phyloP scores from a whole-genome alignment of 2,888 invertebrate species.

The Arctia plantaginis region DNA sequence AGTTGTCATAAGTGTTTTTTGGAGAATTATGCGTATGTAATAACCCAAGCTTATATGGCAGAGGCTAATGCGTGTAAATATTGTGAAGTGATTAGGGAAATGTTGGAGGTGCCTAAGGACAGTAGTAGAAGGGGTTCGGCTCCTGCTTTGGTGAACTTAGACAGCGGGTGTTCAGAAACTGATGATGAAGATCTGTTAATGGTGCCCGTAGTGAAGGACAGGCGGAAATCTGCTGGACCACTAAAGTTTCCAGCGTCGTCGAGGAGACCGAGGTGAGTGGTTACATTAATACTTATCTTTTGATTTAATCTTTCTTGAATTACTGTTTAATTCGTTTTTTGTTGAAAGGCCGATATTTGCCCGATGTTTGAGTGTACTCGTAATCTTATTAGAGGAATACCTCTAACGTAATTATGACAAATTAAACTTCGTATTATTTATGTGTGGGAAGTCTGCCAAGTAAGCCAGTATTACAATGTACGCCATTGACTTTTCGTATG shows the following conservation, averaged over 20 bases:
- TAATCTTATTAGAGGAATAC: not conserved
- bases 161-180: slow-evolving; percentile 78
- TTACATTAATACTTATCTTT: not conserved
- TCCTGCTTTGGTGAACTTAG: slow-evolving; percentile 83
- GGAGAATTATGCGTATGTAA: slow-evolving; percentile 81
- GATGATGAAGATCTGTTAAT: slow-evolving; percentile 79
- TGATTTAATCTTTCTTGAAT: not conserved
- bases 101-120: slow-evolving; percentile 76
- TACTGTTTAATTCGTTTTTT: too few species aligned
- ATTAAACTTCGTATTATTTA: not conserved
- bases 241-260: slow-evolving; percentile 76
- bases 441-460: not conserved
- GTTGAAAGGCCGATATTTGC: not conserved
- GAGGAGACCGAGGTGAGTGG: slow-evolving; percentile 77
- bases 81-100: slow-evolving; percentile 82
- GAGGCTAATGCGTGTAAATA: slow-evolving; percentile 80
- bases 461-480: not conserved
- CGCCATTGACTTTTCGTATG: not conserved
- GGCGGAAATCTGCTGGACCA: slow-evolving; percentile 86
- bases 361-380: not conserved
- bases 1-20: slow-evolving; percentile 84
- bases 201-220: slow-evolving; percentile 77
- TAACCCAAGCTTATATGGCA: slow-evolving; percentile 80
- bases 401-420: not conserved
- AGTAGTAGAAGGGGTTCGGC: slow-evolving; percentile 84